Conservation (phyloP, 2,888 invertebrate species). For the Cecidostiba fungosa region DNA sequence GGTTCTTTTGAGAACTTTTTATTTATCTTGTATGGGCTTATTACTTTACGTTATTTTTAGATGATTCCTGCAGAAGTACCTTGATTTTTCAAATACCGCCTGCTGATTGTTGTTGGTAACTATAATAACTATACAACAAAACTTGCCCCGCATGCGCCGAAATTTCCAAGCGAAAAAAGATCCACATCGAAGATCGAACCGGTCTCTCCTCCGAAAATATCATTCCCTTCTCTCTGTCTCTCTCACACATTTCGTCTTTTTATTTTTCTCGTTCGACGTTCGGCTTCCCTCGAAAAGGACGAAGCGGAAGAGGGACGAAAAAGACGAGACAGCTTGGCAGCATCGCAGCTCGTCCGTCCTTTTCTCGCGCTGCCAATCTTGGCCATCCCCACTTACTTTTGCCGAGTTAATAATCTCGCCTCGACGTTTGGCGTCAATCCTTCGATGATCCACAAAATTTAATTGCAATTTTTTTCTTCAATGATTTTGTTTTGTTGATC, state of each 20-base stretch:
- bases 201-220: conserved; percentile 55
- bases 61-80: too few relatives aligned
- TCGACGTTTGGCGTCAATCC: not conserved
- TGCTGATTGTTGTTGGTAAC: too few relatives aligned
- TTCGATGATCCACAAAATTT: not conserved
- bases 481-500: too few relatives aligned
- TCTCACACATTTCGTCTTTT: conserved; percentile 1
- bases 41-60: too few relatives aligned
- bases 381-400: conserved; percentile 37
- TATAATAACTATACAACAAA: not conserved
- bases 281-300: conserved; percentile 20
- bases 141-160: conserved; percentile 7
- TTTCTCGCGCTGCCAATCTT: conserved; percentile 59
- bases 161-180: conserved; percentile 57
- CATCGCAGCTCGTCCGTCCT: conserved; percentile 26
- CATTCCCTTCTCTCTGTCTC: conserved; percentile 42
- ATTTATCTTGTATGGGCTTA: too few relatives aligned
- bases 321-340: conserved; percentile 66
- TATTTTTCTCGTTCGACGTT: conserved; percentile 7
- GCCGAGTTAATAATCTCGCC: conserved; percentile 1
- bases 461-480: not conserved
- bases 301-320: conserved; percentile 61
- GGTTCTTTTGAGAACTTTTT: not conserved
- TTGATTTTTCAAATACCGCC: not conserved
- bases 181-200: conserved; percentile 43